phyloP scores from a whole-genome alignment of 35 echinoderm and acorn worm species.

The Amphiura filiformis region DNA sequence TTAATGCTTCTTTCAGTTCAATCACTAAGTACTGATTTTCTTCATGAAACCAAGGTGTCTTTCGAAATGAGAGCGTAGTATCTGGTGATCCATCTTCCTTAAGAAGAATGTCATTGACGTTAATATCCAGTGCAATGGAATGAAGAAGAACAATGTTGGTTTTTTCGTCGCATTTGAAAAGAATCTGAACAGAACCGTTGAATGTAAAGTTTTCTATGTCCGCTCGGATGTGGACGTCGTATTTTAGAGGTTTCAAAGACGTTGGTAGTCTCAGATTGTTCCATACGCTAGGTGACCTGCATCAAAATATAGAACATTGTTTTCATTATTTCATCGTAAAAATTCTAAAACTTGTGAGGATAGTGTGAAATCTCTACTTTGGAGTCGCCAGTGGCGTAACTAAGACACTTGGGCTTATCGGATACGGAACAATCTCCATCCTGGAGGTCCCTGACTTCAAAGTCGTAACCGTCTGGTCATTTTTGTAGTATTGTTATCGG shows the following conservation, averaged over 20 bases:
- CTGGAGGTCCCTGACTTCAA: too few species aligned
- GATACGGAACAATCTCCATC: too few species aligned
- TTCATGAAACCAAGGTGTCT: conserved; percentile 31
- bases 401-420: too few species aligned
- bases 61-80: not conserved
- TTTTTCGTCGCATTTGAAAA: conserved; percentile 14
- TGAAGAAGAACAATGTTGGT: conserved; percentile 58
- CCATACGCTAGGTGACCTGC: not conserved
- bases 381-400: not conserved
- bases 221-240: conserved; percentile 39
- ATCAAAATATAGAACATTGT: not conserved
- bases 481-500: too few species aligned
- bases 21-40: conserved; percentile 71
- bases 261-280: conserved; percentile 34
- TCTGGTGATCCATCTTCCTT: not conserved
- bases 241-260: conserved; percentile 32
- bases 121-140: conserved; percentile 37
- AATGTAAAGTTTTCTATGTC: conserved; percentile 40
- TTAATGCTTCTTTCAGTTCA: conserved; percentile 45
- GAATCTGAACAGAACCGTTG: conserved; percentile 22
- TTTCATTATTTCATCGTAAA: not conserved
- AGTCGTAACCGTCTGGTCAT: too few species aligned
- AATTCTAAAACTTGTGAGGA: not conserved
- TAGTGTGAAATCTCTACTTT: not conserved
- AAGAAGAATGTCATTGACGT: not conserved